Evolutionary conservation across 1,140 invertebrate species (phyloP).

Genomic region (Sipha flava): DNA sequence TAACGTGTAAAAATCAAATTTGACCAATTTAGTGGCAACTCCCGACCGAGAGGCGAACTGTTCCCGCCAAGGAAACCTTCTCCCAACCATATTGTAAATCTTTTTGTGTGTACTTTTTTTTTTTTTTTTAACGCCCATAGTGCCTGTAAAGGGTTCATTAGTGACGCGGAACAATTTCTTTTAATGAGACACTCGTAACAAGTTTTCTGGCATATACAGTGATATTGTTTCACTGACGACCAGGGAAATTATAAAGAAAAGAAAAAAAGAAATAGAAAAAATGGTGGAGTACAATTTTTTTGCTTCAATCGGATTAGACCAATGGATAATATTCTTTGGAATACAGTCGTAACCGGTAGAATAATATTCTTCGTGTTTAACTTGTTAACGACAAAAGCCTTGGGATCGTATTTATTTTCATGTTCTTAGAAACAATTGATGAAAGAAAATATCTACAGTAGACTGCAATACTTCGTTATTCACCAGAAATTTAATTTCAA

Average conservation of each 20-base stretch:
- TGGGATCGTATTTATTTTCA: not conserved
- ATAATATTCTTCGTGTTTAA: not conserved
- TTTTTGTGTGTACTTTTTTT: not conserved
- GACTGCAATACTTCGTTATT: not conserved
- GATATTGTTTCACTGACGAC: slow-evolving; percentile 2
- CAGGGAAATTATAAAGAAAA: not conserved
- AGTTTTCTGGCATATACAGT: not conserved
- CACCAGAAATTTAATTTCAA: not conserved
- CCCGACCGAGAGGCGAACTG: not conserved
- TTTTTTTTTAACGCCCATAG: not conserved
- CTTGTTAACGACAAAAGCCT: not conserved
- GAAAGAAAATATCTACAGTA: too few relatives aligned
- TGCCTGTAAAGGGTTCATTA: slow-evolving; percentile 25
- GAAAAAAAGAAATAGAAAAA: not conserved
- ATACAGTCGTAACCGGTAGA: not conserved
- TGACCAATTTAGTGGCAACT: slow-evolving; percentile 9
- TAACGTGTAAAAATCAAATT: slow-evolving; percentile 23
- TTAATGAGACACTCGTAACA: slow-evolving; percentile 17
- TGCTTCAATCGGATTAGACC: not conserved
- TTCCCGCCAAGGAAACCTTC: not conserved
- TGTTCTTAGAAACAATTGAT: not conserved
- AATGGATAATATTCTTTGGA: not conserved
- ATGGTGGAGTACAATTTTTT: not conserved
- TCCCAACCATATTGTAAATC: not conserved
- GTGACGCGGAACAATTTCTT: slow-evolving; percentile 16